Evolutionary conservation across 2,113 vertebrate genomes (phyloP).

Genomic region (Cheilinus undulatus): DNA sequence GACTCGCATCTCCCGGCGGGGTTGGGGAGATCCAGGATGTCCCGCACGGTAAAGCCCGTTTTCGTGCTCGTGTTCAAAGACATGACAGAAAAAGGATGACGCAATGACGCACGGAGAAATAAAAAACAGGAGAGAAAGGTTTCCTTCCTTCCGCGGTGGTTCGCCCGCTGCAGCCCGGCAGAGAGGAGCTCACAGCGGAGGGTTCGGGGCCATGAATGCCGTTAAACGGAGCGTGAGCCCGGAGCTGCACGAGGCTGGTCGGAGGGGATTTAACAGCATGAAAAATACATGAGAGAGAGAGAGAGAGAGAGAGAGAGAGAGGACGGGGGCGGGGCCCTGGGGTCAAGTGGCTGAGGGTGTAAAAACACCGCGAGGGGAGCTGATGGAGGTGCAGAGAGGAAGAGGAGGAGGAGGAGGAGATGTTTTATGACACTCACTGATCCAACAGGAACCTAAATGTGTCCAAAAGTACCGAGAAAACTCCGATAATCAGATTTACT

Average conservation of each 20-base stretch:
- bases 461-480: not conserved
- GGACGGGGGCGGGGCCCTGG: slow-evolving; percentile 91
- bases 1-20: slow-evolving; percentile 82
- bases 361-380: not conserved
- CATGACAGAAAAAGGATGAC: slow-evolving; percentile 75
- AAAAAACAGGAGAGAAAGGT: not conserved
- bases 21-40: slow-evolving; percentile 92
- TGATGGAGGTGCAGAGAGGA: slow-evolving; percentile 17
- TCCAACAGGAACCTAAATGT: not conserved
- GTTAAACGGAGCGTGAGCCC: slow-evolving; percentile 77
- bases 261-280: slow-evolving; percentile 87
- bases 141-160: not conserved
- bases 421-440: slow-evolving; percentile 35
- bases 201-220: slow-evolving; percentile 30
- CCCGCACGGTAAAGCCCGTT: slow-evolving; percentile 94
- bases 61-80: slow-evolving; percentile 87
- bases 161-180: slow-evolving; percentile 24
- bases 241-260: slow-evolving; percentile 82
- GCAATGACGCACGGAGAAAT: no score
- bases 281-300: slow-evolving; percentile 52
- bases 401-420: slow-evolving; percentile 42
- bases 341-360: slow-evolving; percentile 91
- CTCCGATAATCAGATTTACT: no score
- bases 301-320: not conserved
- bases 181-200: slow-evolving; percentile 1